Evolutionary conservation across 1,140 invertebrate species (phyloP).

Genomic region (Phocides pigmalion): DNA sequence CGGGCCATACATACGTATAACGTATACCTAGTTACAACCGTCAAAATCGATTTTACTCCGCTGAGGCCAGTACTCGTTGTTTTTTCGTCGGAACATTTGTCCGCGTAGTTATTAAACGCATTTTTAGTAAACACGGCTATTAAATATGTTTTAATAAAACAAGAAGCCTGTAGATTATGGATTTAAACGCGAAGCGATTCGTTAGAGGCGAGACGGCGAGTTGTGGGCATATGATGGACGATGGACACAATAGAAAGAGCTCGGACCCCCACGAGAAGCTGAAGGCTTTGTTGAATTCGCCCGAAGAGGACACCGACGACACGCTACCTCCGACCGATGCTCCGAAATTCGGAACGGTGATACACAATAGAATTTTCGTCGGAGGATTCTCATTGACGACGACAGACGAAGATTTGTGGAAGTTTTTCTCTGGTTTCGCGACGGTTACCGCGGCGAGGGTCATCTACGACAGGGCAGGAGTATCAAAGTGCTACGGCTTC

Average conservation of each 20-base stretch:
- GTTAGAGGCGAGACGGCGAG: constrained; percentile 76
- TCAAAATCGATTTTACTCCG: constrained; percentile 67
- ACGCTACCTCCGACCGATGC: constrained; percentile 84
- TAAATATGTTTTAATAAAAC: constrained; percentile 65
- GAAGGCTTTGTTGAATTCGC: constrained; percentile 74
- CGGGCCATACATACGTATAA: constrained; percentile 41
- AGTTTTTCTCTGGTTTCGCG: constrained; percentile 94
- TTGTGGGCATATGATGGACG: constrained; percentile 78
- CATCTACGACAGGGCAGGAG: constrained; percentile 95
- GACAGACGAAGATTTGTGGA: constrained; percentile 92
- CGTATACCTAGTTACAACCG: constrained; percentile 43
- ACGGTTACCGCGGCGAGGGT: constrained; percentile 97
- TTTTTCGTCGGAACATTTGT: constrained; percentile 57
- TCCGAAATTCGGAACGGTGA: constrained; percentile 90
- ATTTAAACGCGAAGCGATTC: constrained; percentile 67
- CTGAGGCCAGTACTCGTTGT: constrained; percentile 58
- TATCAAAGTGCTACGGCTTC: constrained; percentile 97
- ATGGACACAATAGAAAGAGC: constrained; percentile 68
- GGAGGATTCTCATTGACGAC: constrained; percentile 95
- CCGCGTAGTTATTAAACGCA: constrained; percentile 67
- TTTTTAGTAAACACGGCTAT: constrained; percentile 74
- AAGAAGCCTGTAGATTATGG: constrained; percentile 59
- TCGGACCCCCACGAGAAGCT: constrained; percentile 73
- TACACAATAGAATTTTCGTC: constrained; percentile 97
- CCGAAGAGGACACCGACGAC: constrained; percentile 76